A percentile compares a stretch with the other conserved stretches of the same genome.
phyloP scores from a whole-genome alignment of 2,888 invertebrate species.

The Lordiphosa andalusiaca region DNA sequence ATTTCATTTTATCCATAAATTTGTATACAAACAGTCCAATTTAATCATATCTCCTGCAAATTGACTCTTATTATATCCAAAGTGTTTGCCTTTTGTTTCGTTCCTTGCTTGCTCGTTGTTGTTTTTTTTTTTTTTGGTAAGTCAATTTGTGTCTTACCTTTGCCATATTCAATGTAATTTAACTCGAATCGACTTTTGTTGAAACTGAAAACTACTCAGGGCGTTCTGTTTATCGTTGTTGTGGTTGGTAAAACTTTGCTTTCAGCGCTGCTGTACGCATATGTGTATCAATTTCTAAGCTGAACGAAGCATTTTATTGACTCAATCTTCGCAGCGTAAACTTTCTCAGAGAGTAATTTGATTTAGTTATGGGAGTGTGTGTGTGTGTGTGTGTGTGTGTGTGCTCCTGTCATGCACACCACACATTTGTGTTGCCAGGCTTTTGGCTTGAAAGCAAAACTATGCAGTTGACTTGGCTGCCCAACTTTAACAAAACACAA shows the following conservation, averaged over 20 bases:
- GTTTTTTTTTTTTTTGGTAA: constrained; percentile 24
- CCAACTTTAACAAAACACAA: constrained; percentile 56
- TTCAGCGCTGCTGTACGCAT: constrained; percentile 9
- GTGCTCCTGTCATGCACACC: constrained; percentile 51
- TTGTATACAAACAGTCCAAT: constrained; percentile 22
- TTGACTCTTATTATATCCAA: constrained; percentile 21
- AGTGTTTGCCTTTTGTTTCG: constrained; percentile 34
- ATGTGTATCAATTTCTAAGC: constrained; percentile 64
- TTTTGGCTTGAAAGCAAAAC: constrained; percentile 58
- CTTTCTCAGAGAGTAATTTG: constrained; percentile 62
- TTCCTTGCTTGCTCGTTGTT: constrained; percentile 23
- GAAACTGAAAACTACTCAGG: constrained; percentile 39
- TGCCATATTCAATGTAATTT: constrained; percentile 70
- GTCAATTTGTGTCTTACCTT: constrained; percentile 40
- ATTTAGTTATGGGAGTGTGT: constrained; percentile 43
- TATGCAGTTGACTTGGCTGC: constrained; percentile 63
- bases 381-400: constrained; percentile 7
- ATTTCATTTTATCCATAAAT: constrained; percentile 1
- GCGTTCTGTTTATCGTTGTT: constrained; percentile 12
- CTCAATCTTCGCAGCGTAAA: constrained; percentile 68
- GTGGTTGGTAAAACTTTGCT: constrained; percentile 18
- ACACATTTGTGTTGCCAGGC: constrained; percentile 36
- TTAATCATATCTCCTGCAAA: constrained; percentile 33
- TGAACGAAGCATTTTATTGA: constrained; percentile 67
- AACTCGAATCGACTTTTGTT: constrained; percentile 55